These are phyloP conservation scores for Barnardius zonarius DNA, from an alignment of 2,113 vertebrate genomes.

Conservation along the genomic window DNA sequence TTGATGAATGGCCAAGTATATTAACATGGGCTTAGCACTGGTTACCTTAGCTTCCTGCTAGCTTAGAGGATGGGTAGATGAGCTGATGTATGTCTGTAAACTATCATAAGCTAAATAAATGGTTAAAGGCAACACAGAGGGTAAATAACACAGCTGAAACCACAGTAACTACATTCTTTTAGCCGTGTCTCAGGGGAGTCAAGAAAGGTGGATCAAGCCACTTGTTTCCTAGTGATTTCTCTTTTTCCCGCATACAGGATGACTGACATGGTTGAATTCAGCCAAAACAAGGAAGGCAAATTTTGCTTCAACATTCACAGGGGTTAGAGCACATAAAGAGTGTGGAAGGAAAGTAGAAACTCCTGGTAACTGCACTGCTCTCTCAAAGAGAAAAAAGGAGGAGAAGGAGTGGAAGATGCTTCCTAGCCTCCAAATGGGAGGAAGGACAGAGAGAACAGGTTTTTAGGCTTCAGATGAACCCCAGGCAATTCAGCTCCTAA, in stretches of 20 bases:
- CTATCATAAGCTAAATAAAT: background rate
- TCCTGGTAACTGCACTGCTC: too few species aligned
- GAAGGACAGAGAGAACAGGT: background rate
- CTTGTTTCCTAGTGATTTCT: background rate
- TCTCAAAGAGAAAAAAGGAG: background rate
- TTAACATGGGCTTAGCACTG: background rate
- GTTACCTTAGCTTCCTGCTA: background rate
- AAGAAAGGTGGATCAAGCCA: background rate
- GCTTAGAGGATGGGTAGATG: background rate
- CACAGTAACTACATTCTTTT: background rate
- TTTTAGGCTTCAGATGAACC: background rate
- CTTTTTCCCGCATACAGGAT: background rate
- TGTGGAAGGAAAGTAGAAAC: background rate
- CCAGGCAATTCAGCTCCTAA: background rate
- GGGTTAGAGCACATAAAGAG: background rate
- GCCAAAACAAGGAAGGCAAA: background rate
- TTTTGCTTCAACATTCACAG: background rate
- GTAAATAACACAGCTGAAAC: background rate
- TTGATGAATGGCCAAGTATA: background rate
- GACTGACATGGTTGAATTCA: fast-evolving
- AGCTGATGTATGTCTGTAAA: background rate
- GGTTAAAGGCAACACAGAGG: background rate
- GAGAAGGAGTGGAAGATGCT: background rate
- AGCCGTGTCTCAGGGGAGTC: background rate
- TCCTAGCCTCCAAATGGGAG: background rate